phyloP scores from a whole-genome alignment of 2,888 invertebrate genomes.

The Clostera curtula region DNA sequence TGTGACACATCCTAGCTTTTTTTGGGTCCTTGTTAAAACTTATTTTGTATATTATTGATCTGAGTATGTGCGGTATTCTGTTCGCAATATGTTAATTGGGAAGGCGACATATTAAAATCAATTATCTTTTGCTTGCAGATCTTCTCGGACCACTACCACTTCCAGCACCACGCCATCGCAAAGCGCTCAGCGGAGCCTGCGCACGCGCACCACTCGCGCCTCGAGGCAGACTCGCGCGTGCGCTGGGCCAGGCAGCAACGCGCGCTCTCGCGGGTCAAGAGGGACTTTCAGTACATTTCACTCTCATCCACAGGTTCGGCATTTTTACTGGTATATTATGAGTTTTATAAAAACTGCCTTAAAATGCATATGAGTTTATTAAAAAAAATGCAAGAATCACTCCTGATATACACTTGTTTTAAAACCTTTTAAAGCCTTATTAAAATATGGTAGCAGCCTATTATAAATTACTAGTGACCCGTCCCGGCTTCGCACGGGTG shows the following conservation, averaged over 20 bases:
- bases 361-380: too few relatives aligned
- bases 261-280: conserved; percentile 85
- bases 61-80: too few relatives aligned
- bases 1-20: too few relatives aligned
- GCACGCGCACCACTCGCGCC: conserved; percentile 79
- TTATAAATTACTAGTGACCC: too few relatives aligned
- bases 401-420: conserved; percentile 7
- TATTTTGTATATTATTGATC: too few relatives aligned
- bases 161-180: conserved; percentile 85
- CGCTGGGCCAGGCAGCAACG: conserved; percentile 89
- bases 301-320: conserved; percentile 45
- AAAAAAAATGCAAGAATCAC: not conserved
- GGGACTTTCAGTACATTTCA: conserved; percentile 78
- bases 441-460: too few relatives aligned
- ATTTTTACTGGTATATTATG: too few relatives aligned
- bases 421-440: too few relatives aligned
- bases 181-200: conserved; percentile 85
- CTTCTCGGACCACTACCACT: conserved; percentile 89
- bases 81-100: not conserved
- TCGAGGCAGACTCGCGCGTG: conserved; percentile 85
- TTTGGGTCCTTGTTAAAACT: too few relatives aligned
- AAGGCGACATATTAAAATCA: not conserved
- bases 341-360: too few relatives aligned
- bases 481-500: too few relatives aligned
- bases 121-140: conserved; percentile 77